Base-by-base conservation (phyloP, 1,140 invertebrate species). In the Scaptomyza hsui region DNA sequence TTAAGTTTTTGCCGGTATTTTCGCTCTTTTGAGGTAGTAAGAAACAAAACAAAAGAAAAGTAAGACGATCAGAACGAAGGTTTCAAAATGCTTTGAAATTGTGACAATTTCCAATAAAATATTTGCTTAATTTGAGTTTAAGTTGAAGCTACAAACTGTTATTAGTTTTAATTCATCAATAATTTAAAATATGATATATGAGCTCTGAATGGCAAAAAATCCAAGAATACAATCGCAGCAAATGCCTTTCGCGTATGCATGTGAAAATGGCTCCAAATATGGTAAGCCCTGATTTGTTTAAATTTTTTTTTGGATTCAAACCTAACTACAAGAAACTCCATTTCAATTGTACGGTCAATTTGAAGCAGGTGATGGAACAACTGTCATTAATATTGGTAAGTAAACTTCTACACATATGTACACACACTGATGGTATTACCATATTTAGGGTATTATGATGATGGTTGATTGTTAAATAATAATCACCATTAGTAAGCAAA, bases 321-420 rank as follows among this genome's bases (percentile, higher is more conserved):
- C 4, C 0, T 16, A 47, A 53, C 49, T 49, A 55, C 64, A 52
- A 76, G 39, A 35, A 18, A 62, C 37, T 24, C 12, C 4, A 1
- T 24, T 15, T 19, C 37, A 15, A 4, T 13, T 15, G 19, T 32
- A 13, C 12, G 7, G 0, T 45, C 16, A 13, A 37, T 26, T 71
- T 60, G 53, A 26, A 55, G 24, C 13, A 49, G 56, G 12, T 12
- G 60, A 76, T 47, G 60, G 47, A 26, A 73, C 75, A n/a, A 81
- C 64, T 13, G 52, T 83, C 41, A 83, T 83, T 39, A 79, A 83
- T 39, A 83, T 83, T 47, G 80, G 80, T 83, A 70, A 80, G 80
- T 76, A 19, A 41, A 24, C 6, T 10, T 26, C 7, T 26, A 41
- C 16, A 37, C 37, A 3, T 32, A 51, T 52, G 19, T 35, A 21